Evolutionary conservation across 2,113 vertebrate species (phyloP), one percentile per base, ranked within the genome.

Genomic region (Struthidea cinerea): DNA sequence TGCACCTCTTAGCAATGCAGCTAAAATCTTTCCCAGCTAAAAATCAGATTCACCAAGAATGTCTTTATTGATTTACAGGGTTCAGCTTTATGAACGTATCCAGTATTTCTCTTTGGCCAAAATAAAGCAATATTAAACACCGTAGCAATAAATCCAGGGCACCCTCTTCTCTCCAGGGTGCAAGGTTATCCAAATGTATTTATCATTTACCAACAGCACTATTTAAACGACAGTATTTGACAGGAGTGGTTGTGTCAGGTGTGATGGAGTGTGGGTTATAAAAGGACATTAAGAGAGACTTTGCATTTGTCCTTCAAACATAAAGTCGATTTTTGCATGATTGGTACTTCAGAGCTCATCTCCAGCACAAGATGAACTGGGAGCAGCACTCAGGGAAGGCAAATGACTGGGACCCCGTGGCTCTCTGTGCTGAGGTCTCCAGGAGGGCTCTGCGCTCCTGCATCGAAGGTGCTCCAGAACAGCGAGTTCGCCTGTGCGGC

Each of bases 241-340:
- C 97, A 97, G 89, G 82, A 87, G 65, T 61, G 88, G 61, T 93
- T 87, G 56, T 82, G 89, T 86, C 90, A 87, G 83, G 82, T 89
- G 92, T 98, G 98, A 97, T 97, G 95, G 95, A 97, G 28, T 23
- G 81, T 85, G 60, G 52, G 41, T 89, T 83, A 89, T 91, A 94
- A 97, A 95, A 87, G 93, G 90, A 74, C 83, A 67, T 76, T 41
- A 64, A 92, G 90, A 89, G 92, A 95, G 90, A 94, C 81, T 96
- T 93, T 93, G 82, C 96, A 89, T 97, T 97, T 69, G 94, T 97
- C 97, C 98, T 98, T 98, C 96, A 94, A 94, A 87, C 89, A 69
- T 88, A 96, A 97, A 98, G 97, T 97, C 95, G 73, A 44, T 89
- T 94, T 94, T 96, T 96, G 93, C 74, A 83, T 91, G 93, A 90